phyloP scores from a whole-genome alignment of 2,113 vertebrate species.

The Passer domesticus region DNA sequence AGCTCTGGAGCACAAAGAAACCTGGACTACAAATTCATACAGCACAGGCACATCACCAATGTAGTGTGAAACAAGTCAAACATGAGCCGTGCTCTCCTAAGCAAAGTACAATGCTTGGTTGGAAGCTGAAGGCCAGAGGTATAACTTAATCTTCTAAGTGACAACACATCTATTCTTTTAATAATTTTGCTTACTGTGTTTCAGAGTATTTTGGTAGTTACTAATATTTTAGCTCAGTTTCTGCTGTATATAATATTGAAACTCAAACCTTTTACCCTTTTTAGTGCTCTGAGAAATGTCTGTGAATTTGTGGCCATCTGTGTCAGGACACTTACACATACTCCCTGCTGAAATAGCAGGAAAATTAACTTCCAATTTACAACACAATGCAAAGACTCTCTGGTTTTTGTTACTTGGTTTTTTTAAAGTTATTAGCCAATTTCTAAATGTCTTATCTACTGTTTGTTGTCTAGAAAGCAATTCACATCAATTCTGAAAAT shows the following conservation, averaged over 20 bases:
- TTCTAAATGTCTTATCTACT: conserved; percentile 47
- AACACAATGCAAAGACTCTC: background rate
- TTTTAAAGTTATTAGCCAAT: background rate
- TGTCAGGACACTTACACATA: background rate
- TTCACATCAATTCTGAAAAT: conserved; percentile 72
- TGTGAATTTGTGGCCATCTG: background rate
- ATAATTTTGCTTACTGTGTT: background rate
- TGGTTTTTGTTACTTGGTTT: background rate
- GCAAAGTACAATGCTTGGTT: background rate
- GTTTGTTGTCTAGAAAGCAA: conserved; percentile 73
- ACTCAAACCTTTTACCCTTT: background rate
- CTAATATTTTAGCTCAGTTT: background rate
- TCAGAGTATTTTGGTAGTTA: background rate
- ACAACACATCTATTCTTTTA: background rate
- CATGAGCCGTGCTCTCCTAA: background rate
- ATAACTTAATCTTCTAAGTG: background rate
- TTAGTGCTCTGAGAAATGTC: background rate
- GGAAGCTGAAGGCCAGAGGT: background rate
- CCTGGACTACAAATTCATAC: background rate
- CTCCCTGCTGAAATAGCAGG: background rate
- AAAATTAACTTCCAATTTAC: background rate
- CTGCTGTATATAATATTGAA: background rate
- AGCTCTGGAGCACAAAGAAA: background rate
- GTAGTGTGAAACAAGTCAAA: background rate
- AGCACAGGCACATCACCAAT: background rate